Conservation (phyloP, 2,113 vertebrate species). For the Limnothrissa miodon region DNA sequence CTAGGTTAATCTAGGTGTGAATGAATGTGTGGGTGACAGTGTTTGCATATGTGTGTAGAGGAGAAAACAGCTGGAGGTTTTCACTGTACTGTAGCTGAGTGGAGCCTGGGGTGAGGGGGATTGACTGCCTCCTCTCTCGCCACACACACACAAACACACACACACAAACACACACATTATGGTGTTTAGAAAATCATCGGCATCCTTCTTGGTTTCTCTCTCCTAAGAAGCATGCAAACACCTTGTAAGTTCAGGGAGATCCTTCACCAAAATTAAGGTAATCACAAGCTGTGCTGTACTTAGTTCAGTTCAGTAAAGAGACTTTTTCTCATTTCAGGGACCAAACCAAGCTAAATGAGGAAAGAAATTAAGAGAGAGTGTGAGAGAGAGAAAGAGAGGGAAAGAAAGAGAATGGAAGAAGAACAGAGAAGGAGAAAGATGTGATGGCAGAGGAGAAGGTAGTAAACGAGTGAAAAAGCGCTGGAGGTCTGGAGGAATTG, state of each 20-base stretch:
- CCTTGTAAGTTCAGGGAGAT: not conserved
- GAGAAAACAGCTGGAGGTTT: slow-evolving; percentile 50
- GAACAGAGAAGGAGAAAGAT: not conserved
- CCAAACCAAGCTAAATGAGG: not conserved
- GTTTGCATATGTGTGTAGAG: not conserved
- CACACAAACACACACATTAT: slow-evolving; percentile 2
- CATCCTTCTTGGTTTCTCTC: too few species aligned
- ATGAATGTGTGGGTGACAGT: not conserved
- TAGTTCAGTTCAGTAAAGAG: not conserved
- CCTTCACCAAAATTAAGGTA: not conserved
- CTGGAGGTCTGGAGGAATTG: slow-evolving; percentile 39
- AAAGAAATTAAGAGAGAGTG: not conserved
- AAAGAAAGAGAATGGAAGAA: not conserved
- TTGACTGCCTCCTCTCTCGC: slow-evolving; percentile 47
- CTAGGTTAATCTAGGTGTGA: too few species aligned
- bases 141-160: not conserved
- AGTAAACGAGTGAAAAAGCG: slow-evolving; percentile 44
- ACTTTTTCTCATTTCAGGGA: not conserved
- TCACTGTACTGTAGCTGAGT: slow-evolving; percentile 41
- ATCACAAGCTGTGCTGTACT: not conserved
- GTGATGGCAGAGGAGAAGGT: slow-evolving; percentile 18
- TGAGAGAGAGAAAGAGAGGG: not conserved
- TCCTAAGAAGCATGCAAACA: too few species aligned
- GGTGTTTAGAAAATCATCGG: too few species aligned
- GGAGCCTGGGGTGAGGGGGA: not conserved